These are phyloP conservation scores for Melipona beecheii DNA, from an alignment of 2,888 invertebrate species.

Conservation along the genomic window DNA sequence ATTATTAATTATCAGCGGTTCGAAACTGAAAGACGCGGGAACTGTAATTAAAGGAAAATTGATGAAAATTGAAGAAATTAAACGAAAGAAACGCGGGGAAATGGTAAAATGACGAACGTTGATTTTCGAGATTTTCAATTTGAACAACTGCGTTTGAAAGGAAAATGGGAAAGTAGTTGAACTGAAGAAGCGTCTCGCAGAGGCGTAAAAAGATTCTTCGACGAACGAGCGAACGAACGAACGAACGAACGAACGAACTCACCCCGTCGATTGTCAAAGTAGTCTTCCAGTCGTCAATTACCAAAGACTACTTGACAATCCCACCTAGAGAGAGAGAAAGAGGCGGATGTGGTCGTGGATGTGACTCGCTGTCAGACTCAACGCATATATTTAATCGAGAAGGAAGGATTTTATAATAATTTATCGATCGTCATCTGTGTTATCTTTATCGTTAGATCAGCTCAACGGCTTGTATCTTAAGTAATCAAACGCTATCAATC, in stretches of 20 bases:
- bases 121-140: too few species aligned
- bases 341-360: too few species aligned
- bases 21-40: too few species aligned
- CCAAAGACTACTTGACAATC: conserved; percentile 10
- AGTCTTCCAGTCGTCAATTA: neutral
- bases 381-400: neutral
- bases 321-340: too few species aligned
- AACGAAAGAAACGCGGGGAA: too few species aligned
- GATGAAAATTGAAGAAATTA: too few species aligned
- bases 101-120: too few species aligned
- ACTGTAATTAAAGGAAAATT: too few species aligned
- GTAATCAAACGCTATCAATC: neutral
- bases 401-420: neutral
- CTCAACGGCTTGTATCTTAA: neutral
- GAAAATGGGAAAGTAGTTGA: too few species aligned
- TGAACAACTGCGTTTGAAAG: too few species aligned
- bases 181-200: neutral
- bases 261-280: conserved; percentile 1
- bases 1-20: too few species aligned
- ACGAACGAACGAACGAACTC: conserved; percentile 37
- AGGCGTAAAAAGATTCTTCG: neutral
- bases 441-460: neutral
- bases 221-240: conserved; percentile 19
- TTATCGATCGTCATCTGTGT: neutral
- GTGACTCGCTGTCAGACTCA: neutral